Percentiles rank a stretch among this genome's conserved stretches.
These are phyloP conservation scores for Synanthedon tipuliformis DNA, from an alignment of 2,888 invertebrate species.

Conservation along the genomic window DNA sequence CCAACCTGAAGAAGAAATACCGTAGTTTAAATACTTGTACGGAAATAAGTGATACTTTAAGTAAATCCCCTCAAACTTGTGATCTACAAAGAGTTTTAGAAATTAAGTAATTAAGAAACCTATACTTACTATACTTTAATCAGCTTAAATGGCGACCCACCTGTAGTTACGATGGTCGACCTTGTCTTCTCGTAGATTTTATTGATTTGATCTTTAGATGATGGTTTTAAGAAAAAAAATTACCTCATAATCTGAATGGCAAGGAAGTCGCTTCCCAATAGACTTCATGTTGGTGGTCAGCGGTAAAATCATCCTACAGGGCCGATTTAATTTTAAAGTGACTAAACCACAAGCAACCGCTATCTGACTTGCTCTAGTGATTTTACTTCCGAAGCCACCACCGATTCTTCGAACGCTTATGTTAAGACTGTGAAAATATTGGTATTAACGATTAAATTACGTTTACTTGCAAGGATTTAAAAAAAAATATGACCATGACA, in stretches of 20 bases:
- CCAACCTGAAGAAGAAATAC: slow-evolving; percentile 15
- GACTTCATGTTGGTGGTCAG: slow-evolving; percentile 70
- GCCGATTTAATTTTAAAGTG: slow-evolving; percentile 65
- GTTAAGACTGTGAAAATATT: slow-evolving; percentile 68
- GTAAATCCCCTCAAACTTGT: no score
- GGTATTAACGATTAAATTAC: background rate
- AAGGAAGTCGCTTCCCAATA: slow-evolving; percentile 61
- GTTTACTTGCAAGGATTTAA: background rate
- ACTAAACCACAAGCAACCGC: slow-evolving; percentile 76
- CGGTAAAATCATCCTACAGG: slow-evolving; percentile 72
- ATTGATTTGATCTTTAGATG: no score
- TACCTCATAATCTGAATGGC: slow-evolving; percentile 51
- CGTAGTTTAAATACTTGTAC: no score
- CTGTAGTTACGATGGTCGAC: background rate
- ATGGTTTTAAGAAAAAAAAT: background rate
- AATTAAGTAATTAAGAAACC: no score
- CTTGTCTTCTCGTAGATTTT: background rate
- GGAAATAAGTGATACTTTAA: no score
- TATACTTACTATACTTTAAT: no score
- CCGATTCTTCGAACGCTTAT: slow-evolving; percentile 77
- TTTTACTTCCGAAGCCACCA: slow-evolving; percentile 82
- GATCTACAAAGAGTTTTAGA: no score
- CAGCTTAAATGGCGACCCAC: background rate
- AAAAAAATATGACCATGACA: slow-evolving; percentile 1
- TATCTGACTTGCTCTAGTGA: slow-evolving; percentile 65